phyloP scores from a whole-genome alignment of 2,888 invertebrate genomes.

The Aleiodes alternator region DNA sequence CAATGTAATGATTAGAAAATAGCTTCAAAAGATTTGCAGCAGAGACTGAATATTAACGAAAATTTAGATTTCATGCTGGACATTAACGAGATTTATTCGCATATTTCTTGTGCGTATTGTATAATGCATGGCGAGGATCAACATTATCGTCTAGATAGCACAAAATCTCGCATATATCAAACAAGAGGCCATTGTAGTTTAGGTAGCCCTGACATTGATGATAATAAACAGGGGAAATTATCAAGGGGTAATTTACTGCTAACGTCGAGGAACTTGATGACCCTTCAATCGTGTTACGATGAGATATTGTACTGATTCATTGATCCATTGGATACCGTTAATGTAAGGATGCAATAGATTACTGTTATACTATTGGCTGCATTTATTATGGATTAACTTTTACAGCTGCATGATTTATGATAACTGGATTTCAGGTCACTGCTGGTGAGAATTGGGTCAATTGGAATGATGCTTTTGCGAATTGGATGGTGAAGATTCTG shows the following conservation, averaged over 20 bases:
- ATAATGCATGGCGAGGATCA: too few relatives aligned
- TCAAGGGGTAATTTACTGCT: background rate
- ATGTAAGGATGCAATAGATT: background rate
- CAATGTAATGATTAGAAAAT: background rate
- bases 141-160: too few relatives aligned
- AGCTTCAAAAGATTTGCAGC: background rate
- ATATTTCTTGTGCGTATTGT: too few relatives aligned
- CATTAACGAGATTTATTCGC: too few relatives aligned
- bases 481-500: background rate
- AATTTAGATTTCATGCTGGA: too few relatives aligned
- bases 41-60: too few relatives aligned
- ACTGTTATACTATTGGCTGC: too few relatives aligned
- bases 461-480: slow-evolving; percentile 12
- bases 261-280: slow-evolving; percentile 7
- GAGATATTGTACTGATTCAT: slow-evolving; percentile 18
- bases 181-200: too few relatives aligned
- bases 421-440: background rate
- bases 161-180: too few relatives aligned
- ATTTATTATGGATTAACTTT: too few relatives aligned
- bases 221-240: background rate
- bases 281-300: background rate
- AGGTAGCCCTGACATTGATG: background rate
- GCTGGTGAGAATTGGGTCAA: background rate
- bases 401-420: too few relatives aligned
- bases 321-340: background rate